Percentiles rank a stretch among this genome's conserved stretches.
These are phyloP conservation scores for Seriola dumerili DNA, from an alignment of 2,113 vertebrate genomes.

Conservation along the genomic window DNA sequence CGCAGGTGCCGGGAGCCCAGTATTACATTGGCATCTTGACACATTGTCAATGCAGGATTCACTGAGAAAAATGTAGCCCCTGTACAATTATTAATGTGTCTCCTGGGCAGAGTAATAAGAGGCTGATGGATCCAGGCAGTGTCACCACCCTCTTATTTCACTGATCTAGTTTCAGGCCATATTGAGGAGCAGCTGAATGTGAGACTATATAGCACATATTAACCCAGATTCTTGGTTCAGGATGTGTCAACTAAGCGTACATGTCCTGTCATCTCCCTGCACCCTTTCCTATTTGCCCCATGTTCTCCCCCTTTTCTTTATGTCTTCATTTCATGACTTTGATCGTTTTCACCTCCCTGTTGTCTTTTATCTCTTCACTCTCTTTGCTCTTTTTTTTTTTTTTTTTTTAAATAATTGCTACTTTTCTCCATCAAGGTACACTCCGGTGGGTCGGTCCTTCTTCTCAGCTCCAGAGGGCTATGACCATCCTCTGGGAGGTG, in stretches of 20 bases:
- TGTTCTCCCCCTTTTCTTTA: neutral
- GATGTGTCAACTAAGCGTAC: conserved; percentile 11
- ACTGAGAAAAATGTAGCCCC: conserved; percentile 25
- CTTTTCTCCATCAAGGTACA: conserved; percentile 88
- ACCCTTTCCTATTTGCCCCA: rapidly evolving
- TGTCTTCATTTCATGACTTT: neutral
- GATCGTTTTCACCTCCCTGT: neutral
- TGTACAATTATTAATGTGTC: conserved; percentile 46
- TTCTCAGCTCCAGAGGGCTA: conserved; percentile 99
- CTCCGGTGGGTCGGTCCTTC: conserved; percentile 98
- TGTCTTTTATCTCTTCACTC: neutral
- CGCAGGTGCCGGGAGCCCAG: neutral
- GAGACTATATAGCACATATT: conserved; percentile 27
- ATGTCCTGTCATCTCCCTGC: conserved; percentile 23
- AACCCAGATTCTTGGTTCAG: conserved; percentile 44
- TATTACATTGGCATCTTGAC: conserved; percentile 35
- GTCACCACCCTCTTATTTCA: conserved; percentile 47
- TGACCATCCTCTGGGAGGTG: conserved; percentile 96
- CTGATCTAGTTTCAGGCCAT: conserved; percentile 27
- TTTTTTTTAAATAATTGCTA: neutral
- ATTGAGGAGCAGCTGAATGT: conserved; percentile 27
- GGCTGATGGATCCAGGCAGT: neutral
- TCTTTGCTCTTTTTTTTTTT: neutral
- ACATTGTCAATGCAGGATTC: conserved; percentile 29
- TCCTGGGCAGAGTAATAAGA: conserved; percentile 32